phyloP scores from a whole-genome alignment of 2,888 invertebrate species.

The Diadegma fenestrale region DNA sequence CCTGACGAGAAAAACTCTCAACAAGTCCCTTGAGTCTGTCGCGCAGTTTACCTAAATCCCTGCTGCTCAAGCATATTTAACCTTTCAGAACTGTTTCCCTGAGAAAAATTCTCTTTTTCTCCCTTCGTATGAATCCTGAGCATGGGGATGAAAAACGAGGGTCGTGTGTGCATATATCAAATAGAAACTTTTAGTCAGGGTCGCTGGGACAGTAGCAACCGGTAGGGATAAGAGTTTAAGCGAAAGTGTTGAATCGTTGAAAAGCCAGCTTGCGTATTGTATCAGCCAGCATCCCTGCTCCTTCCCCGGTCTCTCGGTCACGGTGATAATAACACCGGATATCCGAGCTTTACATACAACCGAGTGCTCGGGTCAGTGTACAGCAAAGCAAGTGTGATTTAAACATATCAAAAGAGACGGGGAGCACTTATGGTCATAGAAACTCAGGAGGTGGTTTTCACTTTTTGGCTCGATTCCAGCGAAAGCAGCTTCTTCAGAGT shows the following conservation, averaged over 20 bases:
- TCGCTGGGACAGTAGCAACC: neutral
- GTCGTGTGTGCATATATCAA: neutral
- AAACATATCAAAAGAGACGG: constrained; percentile 56
- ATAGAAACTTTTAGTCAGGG: neutral
- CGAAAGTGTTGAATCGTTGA: constrained; percentile 54
- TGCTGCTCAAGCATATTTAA: neutral
- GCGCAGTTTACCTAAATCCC: constrained; percentile 2
- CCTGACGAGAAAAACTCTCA: neutral
- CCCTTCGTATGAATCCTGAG: neutral
- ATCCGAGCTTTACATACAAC: constrained; percentile 54
- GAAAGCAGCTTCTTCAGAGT: constrained; percentile 24
- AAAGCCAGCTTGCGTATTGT: constrained; percentile 34
- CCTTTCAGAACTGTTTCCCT: neutral
- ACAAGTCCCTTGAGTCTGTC: neutral
- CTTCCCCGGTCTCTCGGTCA: neutral
- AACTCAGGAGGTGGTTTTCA: constrained; percentile 33
- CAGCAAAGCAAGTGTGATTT: constrained; percentile 43
- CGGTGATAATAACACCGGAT: constrained; percentile 63
- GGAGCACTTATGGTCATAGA: constrained; percentile 56
- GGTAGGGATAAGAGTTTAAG: neutral
- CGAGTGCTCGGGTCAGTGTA: constrained; percentile 37
- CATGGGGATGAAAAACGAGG: neutral
- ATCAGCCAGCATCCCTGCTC: constrained; percentile 8
- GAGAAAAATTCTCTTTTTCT: neutral
- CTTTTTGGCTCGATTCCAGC: constrained; percentile 60